Conservation (phyloP, 1,140 invertebrate species). For the Eubasilissa regina region DNA sequence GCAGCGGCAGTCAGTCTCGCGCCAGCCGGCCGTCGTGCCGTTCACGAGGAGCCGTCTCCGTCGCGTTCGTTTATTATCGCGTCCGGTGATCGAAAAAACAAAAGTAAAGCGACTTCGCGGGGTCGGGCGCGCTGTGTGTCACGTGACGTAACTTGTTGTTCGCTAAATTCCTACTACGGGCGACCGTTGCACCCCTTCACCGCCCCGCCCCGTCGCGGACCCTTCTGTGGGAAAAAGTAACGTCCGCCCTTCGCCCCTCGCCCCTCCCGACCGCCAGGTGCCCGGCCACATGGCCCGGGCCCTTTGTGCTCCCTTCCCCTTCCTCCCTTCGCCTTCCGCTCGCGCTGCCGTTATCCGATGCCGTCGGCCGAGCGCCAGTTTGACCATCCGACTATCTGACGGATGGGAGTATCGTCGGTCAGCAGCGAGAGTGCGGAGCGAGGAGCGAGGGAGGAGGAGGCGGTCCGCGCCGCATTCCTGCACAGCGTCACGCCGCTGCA, state of each 20-base stretch:
- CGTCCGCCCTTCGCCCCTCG: slow-evolving; percentile 3
- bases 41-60: too few species aligned
- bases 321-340: background rate
- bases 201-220: background rate
- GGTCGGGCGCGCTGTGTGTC: too few species aligned
- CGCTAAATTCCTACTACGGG: slow-evolving; percentile 1
- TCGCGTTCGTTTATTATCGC: too few species aligned
- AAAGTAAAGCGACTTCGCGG: too few species aligned
- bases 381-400: background rate
- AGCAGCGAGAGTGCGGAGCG: too few species aligned
- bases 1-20: too few species aligned
- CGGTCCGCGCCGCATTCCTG: background rate
- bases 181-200: slow-evolving; percentile 18
- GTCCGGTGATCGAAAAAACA: too few species aligned
- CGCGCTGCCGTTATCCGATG: background rate
- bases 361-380: background rate
- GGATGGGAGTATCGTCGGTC: too few species aligned
- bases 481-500: too few species aligned
- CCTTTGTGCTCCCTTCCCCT: background rate
- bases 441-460: too few species aligned
- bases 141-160: background rate
- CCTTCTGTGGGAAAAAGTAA: slow-evolving; percentile 43
- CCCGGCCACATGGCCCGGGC: slow-evolving; percentile 7
- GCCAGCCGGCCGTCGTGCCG: too few species aligned
- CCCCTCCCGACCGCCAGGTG: slow-evolving; percentile 6